phyloP scores from a whole-genome alignment of 2,797 vertebrate genomes.

The Limnodromus scolopaceus region DNA sequence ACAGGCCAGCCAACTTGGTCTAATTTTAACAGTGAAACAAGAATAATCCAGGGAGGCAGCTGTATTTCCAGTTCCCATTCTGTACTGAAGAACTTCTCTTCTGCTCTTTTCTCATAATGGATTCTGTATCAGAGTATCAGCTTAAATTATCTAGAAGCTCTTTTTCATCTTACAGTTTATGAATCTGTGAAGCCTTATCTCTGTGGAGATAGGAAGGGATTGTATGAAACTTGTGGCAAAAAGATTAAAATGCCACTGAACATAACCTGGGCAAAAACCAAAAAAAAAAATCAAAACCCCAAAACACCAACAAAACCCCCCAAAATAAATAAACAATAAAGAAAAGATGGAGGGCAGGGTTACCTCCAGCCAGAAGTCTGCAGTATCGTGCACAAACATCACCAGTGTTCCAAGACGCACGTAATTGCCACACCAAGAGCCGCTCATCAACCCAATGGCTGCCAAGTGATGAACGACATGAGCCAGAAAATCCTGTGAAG shows the following conservation, averaged over 20 bases:
- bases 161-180: not conserved
- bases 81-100: not conserved
- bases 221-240: rapidly evolving
- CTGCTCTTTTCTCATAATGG: not conserved
- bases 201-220: not conserved
- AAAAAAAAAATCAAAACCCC: not conserved
- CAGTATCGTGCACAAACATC: slow-evolving; percentile 90
- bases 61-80: not conserved
- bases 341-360: not conserved
- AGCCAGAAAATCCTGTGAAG: slow-evolving; percentile 89
- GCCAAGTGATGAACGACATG: slow-evolving; percentile 93
- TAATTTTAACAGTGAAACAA: not conserved
- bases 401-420: slow-evolving; percentile 91
- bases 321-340: not conserved
- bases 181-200: not conserved
- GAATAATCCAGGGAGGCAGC: not conserved
- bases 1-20: not conserved
- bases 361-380: slow-evolving; percentile 94
- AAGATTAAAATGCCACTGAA: not conserved
- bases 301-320: too few relatives aligned
- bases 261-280: not conserved
- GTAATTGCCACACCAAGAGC: slow-evolving; percentile 94
- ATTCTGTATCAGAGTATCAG: not conserved
- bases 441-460: slow-evolving; percentile 87
- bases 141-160: not conserved